These are phyloP conservation scores for Balearica regulorum DNA, from an alignment of 2,797 vertebrate species.

Conservation along the genomic window DNA sequence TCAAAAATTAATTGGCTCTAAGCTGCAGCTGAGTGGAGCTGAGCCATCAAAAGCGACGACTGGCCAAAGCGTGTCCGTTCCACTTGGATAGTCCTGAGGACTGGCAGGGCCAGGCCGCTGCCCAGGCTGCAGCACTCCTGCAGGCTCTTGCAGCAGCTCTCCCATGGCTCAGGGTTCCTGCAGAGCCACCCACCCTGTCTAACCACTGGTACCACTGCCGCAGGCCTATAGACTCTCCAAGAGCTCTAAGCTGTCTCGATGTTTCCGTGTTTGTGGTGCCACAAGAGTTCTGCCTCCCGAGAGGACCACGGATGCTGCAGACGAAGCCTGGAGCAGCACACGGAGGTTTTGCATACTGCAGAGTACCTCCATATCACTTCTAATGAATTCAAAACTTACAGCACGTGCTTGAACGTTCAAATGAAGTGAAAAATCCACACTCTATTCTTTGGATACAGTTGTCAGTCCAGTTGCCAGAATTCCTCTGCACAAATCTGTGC, in stretches of 20 bases:
- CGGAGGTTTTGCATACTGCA: background rate
- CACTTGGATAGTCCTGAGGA: background rate
- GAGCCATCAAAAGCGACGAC: background rate
- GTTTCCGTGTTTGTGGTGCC: accelerated
- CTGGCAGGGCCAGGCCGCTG: background rate
- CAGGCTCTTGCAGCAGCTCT: background rate
- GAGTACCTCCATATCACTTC: accelerated
- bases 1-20: constrained; percentile 22
- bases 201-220: accelerated
- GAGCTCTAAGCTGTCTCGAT: background rate
- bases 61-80: background rate
- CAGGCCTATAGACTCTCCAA: background rate
- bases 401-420: background rate
- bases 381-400: background rate
- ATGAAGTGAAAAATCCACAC: background rate
- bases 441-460: background rate
- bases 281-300: accelerated
- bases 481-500: background rate
- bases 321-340: background rate
- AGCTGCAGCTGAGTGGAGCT: background rate
- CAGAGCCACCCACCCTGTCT: background rate
- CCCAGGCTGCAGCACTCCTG: background rate
- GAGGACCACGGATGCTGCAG: background rate
- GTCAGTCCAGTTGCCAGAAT: background rate
- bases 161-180: background rate